Conservation (phyloP, 2,797 vertebrate genomes). For the Schizothorax lantsangensis region DNA sequence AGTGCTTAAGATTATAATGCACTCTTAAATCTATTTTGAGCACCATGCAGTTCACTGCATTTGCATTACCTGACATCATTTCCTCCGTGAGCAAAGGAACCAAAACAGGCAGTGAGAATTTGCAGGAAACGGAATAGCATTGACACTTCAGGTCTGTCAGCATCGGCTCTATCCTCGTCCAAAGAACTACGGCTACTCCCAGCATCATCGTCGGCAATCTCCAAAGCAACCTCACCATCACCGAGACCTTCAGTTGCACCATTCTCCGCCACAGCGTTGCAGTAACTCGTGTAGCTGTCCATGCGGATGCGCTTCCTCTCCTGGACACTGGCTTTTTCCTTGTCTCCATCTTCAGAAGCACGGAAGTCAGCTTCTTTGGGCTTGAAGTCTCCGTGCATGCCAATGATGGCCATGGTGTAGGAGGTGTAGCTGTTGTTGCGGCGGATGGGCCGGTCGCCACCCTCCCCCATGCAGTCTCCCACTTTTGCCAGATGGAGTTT, state of each 20-base stretch:
- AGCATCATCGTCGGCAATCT: conserved; percentile 73
- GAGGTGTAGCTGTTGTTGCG: conserved; percentile 99
- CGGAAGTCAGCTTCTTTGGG: conserved; percentile 80
- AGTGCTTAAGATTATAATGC: not conserved
- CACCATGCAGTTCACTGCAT: not conserved
- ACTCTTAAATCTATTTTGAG: not conserved
- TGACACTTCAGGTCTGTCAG: conserved; percentile 90
- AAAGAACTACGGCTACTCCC: conserved; percentile 84
- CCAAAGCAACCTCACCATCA: conserved; percentile 78
- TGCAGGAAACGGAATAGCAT: conserved; percentile 97
- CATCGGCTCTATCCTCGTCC: conserved; percentile 88
- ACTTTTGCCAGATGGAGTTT: conserved; percentile 96
- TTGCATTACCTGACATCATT: conserved; percentile 93
- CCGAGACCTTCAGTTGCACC: conserved; percentile 73
- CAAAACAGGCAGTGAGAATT: conserved; percentile 97
- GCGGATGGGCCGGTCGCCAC: conserved; percentile 87
- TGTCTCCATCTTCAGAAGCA: conserved; percentile 80
- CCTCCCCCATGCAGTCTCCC: conserved; percentile 97
- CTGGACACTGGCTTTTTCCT: conserved; percentile 61
- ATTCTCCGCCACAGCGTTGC: conserved; percentile 92
- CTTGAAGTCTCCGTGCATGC: conserved; percentile 88
- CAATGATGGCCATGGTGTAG: conserved; percentile 99
- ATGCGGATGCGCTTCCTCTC: conserved; percentile 90
- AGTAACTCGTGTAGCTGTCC: conserved; percentile 99
- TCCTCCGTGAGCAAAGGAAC: conserved; percentile 97